Percentiles rank a stretch among this genome's conserved stretches.
Evolutionary conservation across 2,113 vertebrate genomes (phyloP).

Genomic region (Gopherus evgoodei): DNA sequence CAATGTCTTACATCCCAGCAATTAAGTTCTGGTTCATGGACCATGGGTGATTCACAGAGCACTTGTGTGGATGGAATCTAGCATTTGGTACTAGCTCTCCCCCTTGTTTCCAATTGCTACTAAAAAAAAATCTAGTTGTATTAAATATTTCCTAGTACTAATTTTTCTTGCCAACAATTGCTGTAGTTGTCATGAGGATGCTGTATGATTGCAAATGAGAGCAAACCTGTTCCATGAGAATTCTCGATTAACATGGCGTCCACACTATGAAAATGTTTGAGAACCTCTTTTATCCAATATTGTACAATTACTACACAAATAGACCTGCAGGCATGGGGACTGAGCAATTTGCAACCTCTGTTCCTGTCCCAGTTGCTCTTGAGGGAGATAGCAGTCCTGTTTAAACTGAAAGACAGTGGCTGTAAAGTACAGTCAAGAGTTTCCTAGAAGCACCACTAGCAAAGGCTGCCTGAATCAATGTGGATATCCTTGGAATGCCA

Average conservation of each 20-base stretch:
- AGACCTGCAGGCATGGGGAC: background rate
- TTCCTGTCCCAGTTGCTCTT: background rate
- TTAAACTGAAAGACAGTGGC: background rate
- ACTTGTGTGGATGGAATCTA: background rate
- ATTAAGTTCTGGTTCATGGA: background rate
- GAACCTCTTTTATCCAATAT: background rate
- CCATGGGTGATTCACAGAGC: background rate
- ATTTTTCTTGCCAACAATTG: background rate
- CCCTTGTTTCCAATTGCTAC: background rate
- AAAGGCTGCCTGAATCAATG: background rate
- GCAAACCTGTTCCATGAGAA: background rate
- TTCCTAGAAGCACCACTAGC: background rate
- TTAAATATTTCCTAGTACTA: background rate
- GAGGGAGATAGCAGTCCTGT: background rate
- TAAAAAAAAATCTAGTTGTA: background rate
- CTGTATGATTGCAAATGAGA: background rate
- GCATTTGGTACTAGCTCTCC: background rate
- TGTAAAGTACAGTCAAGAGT: background rate
- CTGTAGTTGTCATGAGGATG: background rate
- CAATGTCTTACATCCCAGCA: background rate
- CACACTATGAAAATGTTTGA: background rate
- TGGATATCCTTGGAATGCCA: background rate
- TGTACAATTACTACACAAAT: background rate
- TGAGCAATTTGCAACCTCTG: background rate
- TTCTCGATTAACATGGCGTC: background rate